Conservation (phyloP, 2,888 invertebrate species). For the Parochlus steinenii region DNA sequence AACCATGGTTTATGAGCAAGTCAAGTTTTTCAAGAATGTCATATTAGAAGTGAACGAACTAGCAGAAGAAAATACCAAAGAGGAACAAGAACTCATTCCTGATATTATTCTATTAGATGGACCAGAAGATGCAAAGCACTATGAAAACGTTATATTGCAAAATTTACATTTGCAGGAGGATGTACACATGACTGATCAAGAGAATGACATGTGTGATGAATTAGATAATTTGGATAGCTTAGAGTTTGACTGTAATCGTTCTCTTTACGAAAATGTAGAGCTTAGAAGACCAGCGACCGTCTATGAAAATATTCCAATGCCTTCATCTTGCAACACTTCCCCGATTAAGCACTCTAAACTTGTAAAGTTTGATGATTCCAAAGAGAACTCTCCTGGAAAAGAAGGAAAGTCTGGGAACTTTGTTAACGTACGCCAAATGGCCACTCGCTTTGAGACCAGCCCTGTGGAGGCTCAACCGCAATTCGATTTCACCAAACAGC, state of each 20-base stretch:
- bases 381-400: slow-evolving; percentile 18
- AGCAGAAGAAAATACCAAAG: slow-evolving; percentile 20
- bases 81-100: neutral
- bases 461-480: slow-evolving; percentile 40
- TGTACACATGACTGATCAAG: neutral
- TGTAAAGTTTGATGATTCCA: slow-evolving; percentile 21
- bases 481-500: slow-evolving; percentile 33
- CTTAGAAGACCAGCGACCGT: slow-evolving; percentile 25
- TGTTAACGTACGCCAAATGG: slow-evolving; percentile 41
- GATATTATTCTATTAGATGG: slow-evolving; percentile 3
- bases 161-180: slow-evolving; percentile 3
- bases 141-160: slow-evolving; percentile 4
- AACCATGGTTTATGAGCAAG: slow-evolving; percentile 50
- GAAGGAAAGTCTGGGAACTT: slow-evolving; percentile 19
- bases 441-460: slow-evolving; percentile 43
- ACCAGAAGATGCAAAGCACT: slow-evolving; percentile 6
- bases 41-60: slow-evolving; percentile 57
- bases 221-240: slow-evolving; percentile 17
- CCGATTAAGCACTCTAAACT: slow-evolving; percentile 30
- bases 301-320: slow-evolving; percentile 26
- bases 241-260: slow-evolving; percentile 21
- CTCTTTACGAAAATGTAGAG: slow-evolving; percentile 30
- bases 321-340: slow-evolving; percentile 11
- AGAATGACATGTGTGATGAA: slow-evolving; percentile 12
- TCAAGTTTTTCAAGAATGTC: slow-evolving; percentile 55